phyloP scores from a whole-genome alignment of 2,113 vertebrate species.

The Chlamydotis undulata region DNA sequence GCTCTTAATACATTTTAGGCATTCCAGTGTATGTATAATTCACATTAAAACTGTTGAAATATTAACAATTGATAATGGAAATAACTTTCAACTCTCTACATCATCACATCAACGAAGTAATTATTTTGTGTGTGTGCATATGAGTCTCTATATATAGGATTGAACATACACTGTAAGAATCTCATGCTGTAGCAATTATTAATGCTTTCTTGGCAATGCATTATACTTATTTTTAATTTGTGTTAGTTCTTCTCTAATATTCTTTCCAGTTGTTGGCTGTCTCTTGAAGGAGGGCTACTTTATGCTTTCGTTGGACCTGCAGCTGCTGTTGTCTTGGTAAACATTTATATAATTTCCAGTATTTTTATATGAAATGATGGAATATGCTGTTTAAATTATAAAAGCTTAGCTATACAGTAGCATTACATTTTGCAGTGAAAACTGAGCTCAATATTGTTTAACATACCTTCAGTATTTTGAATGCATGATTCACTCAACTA shows the following conservation, averaged over 20 bases:
- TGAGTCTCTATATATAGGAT: constrained; percentile 60
- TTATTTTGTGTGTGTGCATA: constrained; percentile 9
- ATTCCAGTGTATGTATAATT: not conserved
- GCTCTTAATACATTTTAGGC: not conserved
- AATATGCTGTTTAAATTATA: not conserved
- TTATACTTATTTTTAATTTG: constrained; percentile 78
- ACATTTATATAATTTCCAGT: constrained; percentile 43
- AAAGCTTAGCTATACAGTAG: not conserved
- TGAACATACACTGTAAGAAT: constrained; percentile 48
- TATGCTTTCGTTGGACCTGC: constrained; percentile 98
- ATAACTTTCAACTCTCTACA: not conserved
- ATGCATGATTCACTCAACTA: not conserved
- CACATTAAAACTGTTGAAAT: not conserved
- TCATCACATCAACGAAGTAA: not conserved
- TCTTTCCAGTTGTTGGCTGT: constrained; percentile 94
- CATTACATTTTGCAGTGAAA: not conserved
- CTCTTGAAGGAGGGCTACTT: constrained; percentile 96
- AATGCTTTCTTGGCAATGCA: constrained; percentile 20
- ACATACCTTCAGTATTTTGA: not conserved
- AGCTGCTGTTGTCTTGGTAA: constrained; percentile 97
- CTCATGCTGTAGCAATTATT: constrained; percentile 25
- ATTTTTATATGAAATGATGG: not conserved
- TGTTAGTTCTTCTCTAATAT: constrained; percentile 78
- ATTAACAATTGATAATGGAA: not conserved
- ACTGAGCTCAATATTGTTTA: not conserved